Conservation (phyloP, 2,113 vertebrate species). For the Thunnus thynnus region DNA sequence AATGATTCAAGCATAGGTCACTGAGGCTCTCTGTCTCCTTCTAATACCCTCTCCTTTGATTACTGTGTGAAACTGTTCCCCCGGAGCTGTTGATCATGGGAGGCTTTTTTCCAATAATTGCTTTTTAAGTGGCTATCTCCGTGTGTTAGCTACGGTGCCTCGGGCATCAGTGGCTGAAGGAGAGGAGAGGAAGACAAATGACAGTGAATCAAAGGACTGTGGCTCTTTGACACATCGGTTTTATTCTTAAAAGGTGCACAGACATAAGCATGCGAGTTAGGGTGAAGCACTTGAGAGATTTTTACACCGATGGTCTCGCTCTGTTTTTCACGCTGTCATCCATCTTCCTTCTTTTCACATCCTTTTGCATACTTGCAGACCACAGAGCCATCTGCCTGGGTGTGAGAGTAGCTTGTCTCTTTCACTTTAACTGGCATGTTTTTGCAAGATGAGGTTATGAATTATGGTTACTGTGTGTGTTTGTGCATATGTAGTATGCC, state of each 20-base stretch:
- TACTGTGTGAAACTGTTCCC: conserved; percentile 21
- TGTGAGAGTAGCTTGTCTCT: background rate
- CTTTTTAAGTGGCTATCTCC: conserved; percentile 19
- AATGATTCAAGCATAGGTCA: background rate
- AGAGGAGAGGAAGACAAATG: conserved; percentile 22
- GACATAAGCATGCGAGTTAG: background rate
- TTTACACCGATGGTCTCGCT: background rate
- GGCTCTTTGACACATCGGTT: background rate
- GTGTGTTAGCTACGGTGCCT: background rate
- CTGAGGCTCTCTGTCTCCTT: background rate
- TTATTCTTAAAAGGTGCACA: background rate
- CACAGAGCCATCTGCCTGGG: background rate
- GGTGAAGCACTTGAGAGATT: background rate
- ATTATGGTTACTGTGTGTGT: background rate
- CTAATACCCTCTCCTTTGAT: conserved; percentile 1
- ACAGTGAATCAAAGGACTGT: background rate
- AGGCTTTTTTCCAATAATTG: conserved; percentile 25
- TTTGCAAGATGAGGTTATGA: background rate
- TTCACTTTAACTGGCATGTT: background rate
- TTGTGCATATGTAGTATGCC: background rate
- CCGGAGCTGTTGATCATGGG: conserved; percentile 16
- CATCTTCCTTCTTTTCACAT: background rate
- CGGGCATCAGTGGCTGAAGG: background rate
- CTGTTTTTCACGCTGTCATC: background rate
- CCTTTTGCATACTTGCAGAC: background rate